Evolutionary conservation across 2,113 vertebrate genomes (phyloP), one percentile per base, ranked within the genome.

Genomic region (Dolichallabes microphthalmus): DNA sequence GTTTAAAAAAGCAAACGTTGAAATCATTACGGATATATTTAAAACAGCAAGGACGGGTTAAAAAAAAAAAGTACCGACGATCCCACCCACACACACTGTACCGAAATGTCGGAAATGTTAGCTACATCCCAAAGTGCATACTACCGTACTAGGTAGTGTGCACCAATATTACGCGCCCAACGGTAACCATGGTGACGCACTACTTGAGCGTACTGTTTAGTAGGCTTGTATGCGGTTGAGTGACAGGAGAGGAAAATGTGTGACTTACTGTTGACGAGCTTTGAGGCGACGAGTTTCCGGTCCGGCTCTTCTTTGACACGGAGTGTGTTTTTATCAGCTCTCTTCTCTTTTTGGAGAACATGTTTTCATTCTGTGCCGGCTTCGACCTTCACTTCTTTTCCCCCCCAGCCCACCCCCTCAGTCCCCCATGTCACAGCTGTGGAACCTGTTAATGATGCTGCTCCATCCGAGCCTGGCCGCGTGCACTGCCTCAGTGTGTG

Each of bases 301-400:
- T 95, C 87, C 96, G 92, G 93, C 94, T 96, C 92, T 97, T 99
- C 94, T 98, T 98, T 15, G 97, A 97, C 94, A 99, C 97, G 78
- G 97, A 98, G 3, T 96, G 96, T 17, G 97, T 97, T 92, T 99
- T 98, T 50, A 98, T 98, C 60, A 98, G 90, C 88, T 98, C 97
- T 19, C 96, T 93, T 75, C 97, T 98, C 92, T 97, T 99, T 90
- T 96, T 94, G 80, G 95, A 95, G 94, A 98, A 98, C 97, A 98
- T 97, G 90, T 94, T 93, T 2, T 91, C 92, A 25, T 88, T 88
- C 83, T 93, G 93, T 39, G 25, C 89, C 71, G 89, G 82, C 86
- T 89, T 88, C 88, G 13, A 93, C 30, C 10, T 35, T 13, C 2
- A 60, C 20, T 35, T 22, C 2, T 80, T 81, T 91, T 91, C 11